These are phyloP conservation scores for Siphamia tubifer DNA, from an alignment of 2,113 vertebrate species.

Conservation along the genomic window DNA sequence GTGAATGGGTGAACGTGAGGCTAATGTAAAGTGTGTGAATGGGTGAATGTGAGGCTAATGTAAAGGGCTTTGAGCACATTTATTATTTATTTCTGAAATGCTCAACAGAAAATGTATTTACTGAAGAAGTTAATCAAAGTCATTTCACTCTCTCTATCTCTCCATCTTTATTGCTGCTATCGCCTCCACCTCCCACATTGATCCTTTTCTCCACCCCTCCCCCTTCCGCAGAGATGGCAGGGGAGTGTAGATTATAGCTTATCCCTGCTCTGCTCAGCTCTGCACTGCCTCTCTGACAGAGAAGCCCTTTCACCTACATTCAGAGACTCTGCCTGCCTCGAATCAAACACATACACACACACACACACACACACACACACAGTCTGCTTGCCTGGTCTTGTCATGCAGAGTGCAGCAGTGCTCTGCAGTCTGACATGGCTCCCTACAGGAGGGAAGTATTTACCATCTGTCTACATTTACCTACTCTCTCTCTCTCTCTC, in stretches of 20 bases:
- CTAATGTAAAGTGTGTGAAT: no score
- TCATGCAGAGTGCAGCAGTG: constrained; percentile 57
- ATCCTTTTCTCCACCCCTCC: constrained; percentile 9
- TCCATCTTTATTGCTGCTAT: neutral
- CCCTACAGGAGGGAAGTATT: constrained; percentile 55
- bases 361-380: constrained; percentile 3
- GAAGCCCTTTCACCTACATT: constrained; percentile 73
- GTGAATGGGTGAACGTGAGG: no score
- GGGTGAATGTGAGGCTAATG: no score
- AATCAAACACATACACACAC: neutral
- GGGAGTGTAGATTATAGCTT: constrained; percentile 59
- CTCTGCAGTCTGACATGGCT: constrained; percentile 58
- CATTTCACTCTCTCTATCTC: constrained; percentile 15
- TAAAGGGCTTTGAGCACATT: no score
- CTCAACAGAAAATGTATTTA: constrained; percentile 8
- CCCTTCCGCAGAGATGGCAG: constrained; percentile 31
- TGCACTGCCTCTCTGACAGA: constrained; percentile 63
- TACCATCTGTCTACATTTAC: constrained; percentile 54
- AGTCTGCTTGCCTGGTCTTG: constrained; percentile 39
- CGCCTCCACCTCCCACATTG: constrained; percentile 20
- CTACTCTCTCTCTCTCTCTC: constrained; percentile 12
- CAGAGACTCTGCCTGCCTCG: constrained; percentile 38
- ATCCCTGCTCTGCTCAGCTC: constrained; percentile 54
- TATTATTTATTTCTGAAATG: no score
- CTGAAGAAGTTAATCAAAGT: constrained; percentile 32